Evolutionary conservation across 2,888 invertebrate genomes (phyloP), one percentile per base, ranked within the genome.

Genomic region (Barypeithes pellucidus): DNA sequence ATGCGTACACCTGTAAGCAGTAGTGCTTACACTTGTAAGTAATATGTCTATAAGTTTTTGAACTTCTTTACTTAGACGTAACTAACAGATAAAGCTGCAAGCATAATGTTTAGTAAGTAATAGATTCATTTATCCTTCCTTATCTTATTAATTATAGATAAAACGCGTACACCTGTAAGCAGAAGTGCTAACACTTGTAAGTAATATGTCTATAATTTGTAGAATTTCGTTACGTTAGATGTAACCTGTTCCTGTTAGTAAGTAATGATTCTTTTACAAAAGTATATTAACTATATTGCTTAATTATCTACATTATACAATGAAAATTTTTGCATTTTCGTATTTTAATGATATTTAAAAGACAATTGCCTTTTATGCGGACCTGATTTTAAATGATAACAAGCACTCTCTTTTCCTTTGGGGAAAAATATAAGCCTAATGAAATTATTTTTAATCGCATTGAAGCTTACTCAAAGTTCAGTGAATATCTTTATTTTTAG

Each of bases 381-480:
- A 54, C 8, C 7, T 54, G 22, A 54, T 54, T 54, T 54, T 54
- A 54, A 54, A 54, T 12, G 54, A 14, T 33, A 33, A 54, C 54
- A 54, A 54, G 54, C 29, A 16, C 16, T 33, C 16, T 54, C 16
- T 33, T 22, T 54, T 33, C 29, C 29, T 54, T 54, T 29, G 29
- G 54, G 29, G 12, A 54, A 52, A 54, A 33, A 33, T 33, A 54
- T 33, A 33, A 33, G n/a, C 54, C 54, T 54, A 54, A 54, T 54
- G 22, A 54, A 54, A 54, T 54, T 54, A 54, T 54, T 54, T 54
- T 54, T 54, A 54, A 54, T 54, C 29, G 14, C 33, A 54, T 54
- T 54, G 54, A 54, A 54, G 54, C 54, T 33, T 22, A 16, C 24
- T 54, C 29, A 16, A 33, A 33, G 29, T 54, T 22, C 29, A 16